Evolutionary conservation across 1,140 invertebrate genomes (phyloP).

Genomic region (Anadara kagoshimensis): DNA sequence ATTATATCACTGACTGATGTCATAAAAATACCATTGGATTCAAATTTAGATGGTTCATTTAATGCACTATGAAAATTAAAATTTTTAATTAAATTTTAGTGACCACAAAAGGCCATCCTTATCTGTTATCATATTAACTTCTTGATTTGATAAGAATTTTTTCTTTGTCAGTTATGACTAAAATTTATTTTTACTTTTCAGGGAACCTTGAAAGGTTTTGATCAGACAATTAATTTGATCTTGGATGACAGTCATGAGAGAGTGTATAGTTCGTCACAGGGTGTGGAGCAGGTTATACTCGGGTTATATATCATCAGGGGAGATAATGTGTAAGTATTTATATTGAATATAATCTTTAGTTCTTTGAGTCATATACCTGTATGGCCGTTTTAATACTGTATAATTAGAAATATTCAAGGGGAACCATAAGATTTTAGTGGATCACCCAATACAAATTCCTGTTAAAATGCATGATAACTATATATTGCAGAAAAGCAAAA

Average conservation of each 20-base stretch:
- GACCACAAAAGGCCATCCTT: slow-evolving; percentile 9
- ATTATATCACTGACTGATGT: neutral
- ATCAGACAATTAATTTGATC: slow-evolving; percentile 98
- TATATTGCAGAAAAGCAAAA: neutral
- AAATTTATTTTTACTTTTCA: slow-evolving; percentile 72
- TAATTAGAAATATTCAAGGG: neutral
- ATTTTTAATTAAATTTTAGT: neutral
- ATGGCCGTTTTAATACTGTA: neutral
- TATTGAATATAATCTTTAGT: neutral
- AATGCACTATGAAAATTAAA: neutral
- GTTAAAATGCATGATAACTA: neutral
- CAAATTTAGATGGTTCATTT: too few relatives aligned
- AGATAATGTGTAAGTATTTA: slow-evolving; percentile 90
- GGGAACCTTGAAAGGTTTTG: slow-evolving; percentile 93
- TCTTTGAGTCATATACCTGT: neutral
- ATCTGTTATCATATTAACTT: slow-evolving; percentile 5
- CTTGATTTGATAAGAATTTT: neutral
- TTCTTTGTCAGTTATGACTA: slow-evolving; percentile 32
- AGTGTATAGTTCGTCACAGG: slow-evolving; percentile 92
- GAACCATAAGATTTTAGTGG: neutral
- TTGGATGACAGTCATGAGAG: slow-evolving; percentile 98
- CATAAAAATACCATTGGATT: too few relatives aligned
- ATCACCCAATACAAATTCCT: neutral
- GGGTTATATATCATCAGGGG: slow-evolving; percentile 98
- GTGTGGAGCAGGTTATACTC: slow-evolving; percentile 96